Evolutionary conservation across 2,113 vertebrate genomes (phyloP), one percentile per base, ranked within the genome.

Genomic region (Mohoua ochrocephala): DNA sequence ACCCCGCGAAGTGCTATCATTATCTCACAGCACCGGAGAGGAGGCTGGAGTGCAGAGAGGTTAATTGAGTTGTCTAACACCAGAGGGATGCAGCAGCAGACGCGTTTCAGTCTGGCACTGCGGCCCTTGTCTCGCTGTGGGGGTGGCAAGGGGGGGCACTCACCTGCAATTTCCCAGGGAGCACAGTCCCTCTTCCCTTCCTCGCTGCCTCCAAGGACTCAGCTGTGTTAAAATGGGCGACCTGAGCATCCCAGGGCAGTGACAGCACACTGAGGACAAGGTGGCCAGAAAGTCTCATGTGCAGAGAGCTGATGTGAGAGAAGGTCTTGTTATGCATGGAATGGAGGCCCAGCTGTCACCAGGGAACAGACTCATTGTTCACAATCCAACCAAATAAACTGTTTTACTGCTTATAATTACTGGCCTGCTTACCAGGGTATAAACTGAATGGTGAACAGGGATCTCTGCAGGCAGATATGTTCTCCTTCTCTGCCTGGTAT

Each of bases 41-140:
- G 59, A 95, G 59, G 11, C 35, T 70, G 74, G 50, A 84, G 82
- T 7, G 5, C 74, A 77, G 91, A 37, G 87, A 96, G 91, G 93
- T 96, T 96, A 95, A 96, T 74, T 95, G 93, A 88, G 74, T 70
- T 93, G 82, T 60, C 82, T 84, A 37, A 56, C 74, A 93, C 82
- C 2, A 1, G 54, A 74, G 68, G 75, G 82, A 90, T 37, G 59
- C 6, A 57, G 42, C 45, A 61, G 87, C 91, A 96, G 85, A 70
- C 0, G 6, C 15, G 67, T 83, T 53, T 23, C 78, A 86, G 90
- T 67, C 87, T 76, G 73, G 70, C 63, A 69, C 42, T n/a, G 57
- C 78, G 90, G 67, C 71, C 70, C 0, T 0, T 63, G 54, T 44
- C 63, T 89, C 17, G 16, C 65, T 6, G 7, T 30, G 59, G 42